Percentiles rank a stretch among this genome's conserved stretches.
Evolutionary conservation across 2,797 vertebrate species (phyloP).

Genomic region (Alcedo atthis): DNA sequence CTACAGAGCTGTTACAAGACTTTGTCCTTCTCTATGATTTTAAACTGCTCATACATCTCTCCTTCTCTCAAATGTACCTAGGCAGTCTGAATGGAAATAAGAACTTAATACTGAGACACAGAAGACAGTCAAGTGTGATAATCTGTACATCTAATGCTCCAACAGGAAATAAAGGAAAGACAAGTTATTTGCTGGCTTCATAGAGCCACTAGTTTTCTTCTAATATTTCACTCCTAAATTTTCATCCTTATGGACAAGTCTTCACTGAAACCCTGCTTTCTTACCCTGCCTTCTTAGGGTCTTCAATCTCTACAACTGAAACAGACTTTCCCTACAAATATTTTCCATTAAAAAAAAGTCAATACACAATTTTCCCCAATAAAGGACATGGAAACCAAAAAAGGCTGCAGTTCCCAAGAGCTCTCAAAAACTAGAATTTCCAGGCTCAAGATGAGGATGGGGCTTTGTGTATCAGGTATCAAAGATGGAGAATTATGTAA

Average conservation of each 20-base stretch:
- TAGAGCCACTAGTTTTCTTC: neutral
- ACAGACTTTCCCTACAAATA: neutral
- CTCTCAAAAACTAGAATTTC: neutral
- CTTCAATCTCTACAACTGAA: neutral
- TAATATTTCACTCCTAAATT: neutral
- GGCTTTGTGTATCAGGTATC: neutral
- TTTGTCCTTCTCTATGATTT: neutral
- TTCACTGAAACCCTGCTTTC: neutral
- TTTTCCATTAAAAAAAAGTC: rapidly evolving
- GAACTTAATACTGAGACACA: neutral
- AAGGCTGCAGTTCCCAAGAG: neutral
- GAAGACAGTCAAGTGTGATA: neutral
- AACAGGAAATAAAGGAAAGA: neutral
- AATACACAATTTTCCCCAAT: neutral
- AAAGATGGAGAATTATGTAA: neutral
- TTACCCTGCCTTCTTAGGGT: neutral
- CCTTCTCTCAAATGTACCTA: neutral
- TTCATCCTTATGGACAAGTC: neutral
- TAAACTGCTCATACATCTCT: neutral
- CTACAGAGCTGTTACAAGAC: neutral
- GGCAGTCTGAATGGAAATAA: neutral
- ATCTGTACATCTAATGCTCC: neutral
- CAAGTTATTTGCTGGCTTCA: neutral
- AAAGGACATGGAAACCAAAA: neutral
- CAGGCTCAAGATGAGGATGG: neutral